Evolutionary conservation across 2,888 invertebrate genomes (phyloP).

Genomic region (Rhagonycha lutea): DNA sequence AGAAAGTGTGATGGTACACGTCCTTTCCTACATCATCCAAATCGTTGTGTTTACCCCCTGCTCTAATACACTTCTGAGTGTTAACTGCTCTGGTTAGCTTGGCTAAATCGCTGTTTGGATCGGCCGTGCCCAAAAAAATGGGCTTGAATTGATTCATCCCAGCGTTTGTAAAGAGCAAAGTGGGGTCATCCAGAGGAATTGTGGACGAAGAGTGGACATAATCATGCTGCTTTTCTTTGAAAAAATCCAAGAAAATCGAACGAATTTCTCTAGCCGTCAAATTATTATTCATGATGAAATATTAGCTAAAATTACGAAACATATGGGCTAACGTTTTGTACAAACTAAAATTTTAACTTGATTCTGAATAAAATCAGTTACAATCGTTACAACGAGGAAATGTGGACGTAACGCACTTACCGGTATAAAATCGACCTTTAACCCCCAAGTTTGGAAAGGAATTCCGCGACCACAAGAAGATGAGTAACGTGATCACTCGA

Average conservation of each 20-base stretch:
- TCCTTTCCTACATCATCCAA: slow-evolving; percentile 99
- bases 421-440: not conserved
- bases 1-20: slow-evolving; percentile 99
- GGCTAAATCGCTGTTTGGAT: slow-evolving; percentile 95
- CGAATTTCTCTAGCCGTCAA: slow-evolving; percentile 81
- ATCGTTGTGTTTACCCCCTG: slow-evolving; percentile 99
- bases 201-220: slow-evolving; percentile 98
- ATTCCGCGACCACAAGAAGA: not conserved
- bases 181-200: slow-evolving; percentile 97
- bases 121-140: slow-evolving; percentile 93
- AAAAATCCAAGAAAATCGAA: slow-evolving; percentile 86
- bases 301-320: not conserved
- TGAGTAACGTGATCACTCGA: not conserved
- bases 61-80: slow-evolving; percentile 98
- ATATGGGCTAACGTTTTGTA: slow-evolving; percentile 2
- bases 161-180: slow-evolving; percentile 96
- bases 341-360: not conserved
- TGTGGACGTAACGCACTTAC: not conserved
- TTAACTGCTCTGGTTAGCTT: slow-evolving; percentile 88
- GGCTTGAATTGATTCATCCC: slow-evolving; percentile 99
- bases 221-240: slow-evolving; percentile 82
- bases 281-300: slow-evolving; percentile 58
- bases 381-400: not conserved
- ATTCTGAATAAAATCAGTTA: not conserved
- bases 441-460: not conserved